Evolutionary conservation across 2,888 invertebrate species (phyloP).

Genomic region (Tachina lurida): DNA sequence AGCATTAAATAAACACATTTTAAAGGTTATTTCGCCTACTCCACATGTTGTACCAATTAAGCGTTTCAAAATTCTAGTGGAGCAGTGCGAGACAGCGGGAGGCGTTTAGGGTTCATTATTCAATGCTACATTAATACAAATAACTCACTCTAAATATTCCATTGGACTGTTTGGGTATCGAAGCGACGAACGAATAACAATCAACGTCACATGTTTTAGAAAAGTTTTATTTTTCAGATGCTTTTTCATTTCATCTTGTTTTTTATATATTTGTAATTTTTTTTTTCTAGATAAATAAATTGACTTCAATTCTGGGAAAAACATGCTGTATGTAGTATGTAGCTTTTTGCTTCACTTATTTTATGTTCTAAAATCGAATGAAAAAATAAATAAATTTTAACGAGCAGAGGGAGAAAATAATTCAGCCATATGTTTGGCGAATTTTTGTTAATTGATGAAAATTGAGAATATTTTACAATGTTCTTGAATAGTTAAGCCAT

Average conservation of each 20-base stretch:
- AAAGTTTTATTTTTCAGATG: background rate
- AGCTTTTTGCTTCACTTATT: constrained; percentile 54
- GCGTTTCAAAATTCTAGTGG: constrained; percentile 21
- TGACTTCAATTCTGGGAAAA: constrained; percentile 68
- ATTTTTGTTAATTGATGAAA: constrained; percentile 66
- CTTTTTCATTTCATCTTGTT: constrained; percentile 2
- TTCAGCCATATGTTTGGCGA: constrained; percentile 59
- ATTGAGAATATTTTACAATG: constrained; percentile 55
- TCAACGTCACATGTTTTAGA: constrained; percentile 37
- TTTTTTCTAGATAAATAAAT: constrained; percentile 65
- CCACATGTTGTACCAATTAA: constrained; percentile 68
- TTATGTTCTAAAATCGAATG: constrained; percentile 46
- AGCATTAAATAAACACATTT: background rate
- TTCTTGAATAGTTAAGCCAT: constrained; percentile 26
- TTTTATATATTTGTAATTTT: constrained; percentile 12
- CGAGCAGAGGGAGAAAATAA: background rate
- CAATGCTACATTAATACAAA: background rate
- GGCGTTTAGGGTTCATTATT: background rate
- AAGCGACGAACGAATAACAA: background rate
- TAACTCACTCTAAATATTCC: background rate
- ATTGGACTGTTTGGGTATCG: background rate
- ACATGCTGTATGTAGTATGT: background rate
- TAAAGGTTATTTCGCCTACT: constrained; percentile 28
- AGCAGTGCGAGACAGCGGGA: constrained; percentile 6
- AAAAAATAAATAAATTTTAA: constrained; percentile 10